A percentile compares a stretch with the other conserved stretches of the same genome.
These are phyloP conservation scores for Drosophila varians DNA, from an alignment of 1,140 invertebrate genomes.

Conservation along the genomic window DNA sequence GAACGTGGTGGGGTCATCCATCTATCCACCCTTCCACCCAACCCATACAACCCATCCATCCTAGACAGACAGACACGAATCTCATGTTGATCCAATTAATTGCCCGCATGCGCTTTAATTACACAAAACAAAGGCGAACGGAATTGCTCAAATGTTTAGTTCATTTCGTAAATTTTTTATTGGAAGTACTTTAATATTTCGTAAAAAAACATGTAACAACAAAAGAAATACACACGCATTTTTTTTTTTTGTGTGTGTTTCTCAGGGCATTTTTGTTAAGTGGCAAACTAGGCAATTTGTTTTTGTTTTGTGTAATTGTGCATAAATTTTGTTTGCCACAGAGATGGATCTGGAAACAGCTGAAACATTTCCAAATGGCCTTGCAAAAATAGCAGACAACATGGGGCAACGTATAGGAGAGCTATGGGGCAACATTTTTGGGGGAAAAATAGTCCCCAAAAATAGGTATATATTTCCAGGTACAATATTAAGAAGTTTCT, in stretches of 20 bases:
- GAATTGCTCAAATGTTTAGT: slow-evolving; percentile 62
- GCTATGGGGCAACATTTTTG: no score
- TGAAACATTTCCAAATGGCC: slow-evolving; percentile 54
- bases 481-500: slow-evolving; percentile 17
- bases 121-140: slow-evolving; percentile 42
- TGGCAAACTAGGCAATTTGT: slow-evolving; percentile 46
- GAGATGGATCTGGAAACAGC: slow-evolving; percentile 51
- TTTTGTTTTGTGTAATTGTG: slow-evolving; percentile 55
- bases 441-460: slow-evolving; percentile 4
- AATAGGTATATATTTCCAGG: background rate
- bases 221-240: slow-evolving; percentile 11
- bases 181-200: slow-evolving; percentile 64
- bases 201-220: slow-evolving; percentile 52
- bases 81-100: slow-evolving; percentile 72
- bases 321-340: slow-evolving; percentile 43
- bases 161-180: slow-evolving; percentile 49
- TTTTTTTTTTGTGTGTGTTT: slow-evolving; percentile 11
- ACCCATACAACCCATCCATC: background rate
- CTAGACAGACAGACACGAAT: slow-evolving; percentile 39
- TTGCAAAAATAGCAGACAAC: slow-evolving; percentile 42
- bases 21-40: background rate
- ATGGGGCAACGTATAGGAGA: slow-evolving; percentile 32
- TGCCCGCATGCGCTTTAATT: slow-evolving; percentile 80
- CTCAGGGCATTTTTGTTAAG: slow-evolving; percentile 49
- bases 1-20: slow-evolving; percentile 10